Percentiles rank a stretch among this genome's conserved stretches.
Evolutionary conservation across 2,797 vertebrate species (phyloP).

Genomic region (Halcyon chelicuti): DNA sequence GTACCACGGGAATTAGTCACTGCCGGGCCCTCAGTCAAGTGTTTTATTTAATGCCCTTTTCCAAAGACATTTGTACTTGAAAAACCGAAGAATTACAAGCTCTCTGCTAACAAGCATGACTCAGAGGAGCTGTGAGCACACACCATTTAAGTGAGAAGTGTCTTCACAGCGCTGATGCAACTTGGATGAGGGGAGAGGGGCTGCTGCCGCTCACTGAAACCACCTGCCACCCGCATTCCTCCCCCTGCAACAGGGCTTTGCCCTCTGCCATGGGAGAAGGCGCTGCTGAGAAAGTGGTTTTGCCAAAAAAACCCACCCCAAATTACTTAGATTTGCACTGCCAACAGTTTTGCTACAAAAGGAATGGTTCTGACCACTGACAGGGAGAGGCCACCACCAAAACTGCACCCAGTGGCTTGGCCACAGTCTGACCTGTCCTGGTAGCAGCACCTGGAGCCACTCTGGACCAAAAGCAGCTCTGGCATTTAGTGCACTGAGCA

Average conservation of each 20-base stretch:
- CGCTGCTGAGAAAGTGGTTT: not conserved
- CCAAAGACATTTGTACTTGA: not conserved
- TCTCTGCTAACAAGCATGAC: not conserved
- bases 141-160: not conserved
- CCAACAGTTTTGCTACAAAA: not conserved
- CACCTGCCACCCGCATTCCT: accelerated
- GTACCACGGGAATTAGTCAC: conserved; percentile 19
- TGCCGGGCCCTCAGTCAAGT: not conserved
- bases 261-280: not conserved
- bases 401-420: accelerated
- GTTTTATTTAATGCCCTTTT: conserved; percentile 15
- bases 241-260: not conserved
- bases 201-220: not conserved
- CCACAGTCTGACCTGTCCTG: not conserved
- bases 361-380: accelerated
- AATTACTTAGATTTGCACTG: not conserved
- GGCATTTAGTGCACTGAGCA: not conserved
- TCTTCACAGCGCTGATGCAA: not conserved
- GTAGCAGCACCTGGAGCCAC: not conserved
- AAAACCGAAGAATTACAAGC: not conserved
- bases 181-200: not conserved
- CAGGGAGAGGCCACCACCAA: accelerated
- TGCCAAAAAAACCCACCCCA: not conserved
- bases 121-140: conserved; percentile 36
- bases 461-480: not conserved